Conservation (phyloP, 2,888 invertebrate species). For the Galerucella nymphaeae region DNA sequence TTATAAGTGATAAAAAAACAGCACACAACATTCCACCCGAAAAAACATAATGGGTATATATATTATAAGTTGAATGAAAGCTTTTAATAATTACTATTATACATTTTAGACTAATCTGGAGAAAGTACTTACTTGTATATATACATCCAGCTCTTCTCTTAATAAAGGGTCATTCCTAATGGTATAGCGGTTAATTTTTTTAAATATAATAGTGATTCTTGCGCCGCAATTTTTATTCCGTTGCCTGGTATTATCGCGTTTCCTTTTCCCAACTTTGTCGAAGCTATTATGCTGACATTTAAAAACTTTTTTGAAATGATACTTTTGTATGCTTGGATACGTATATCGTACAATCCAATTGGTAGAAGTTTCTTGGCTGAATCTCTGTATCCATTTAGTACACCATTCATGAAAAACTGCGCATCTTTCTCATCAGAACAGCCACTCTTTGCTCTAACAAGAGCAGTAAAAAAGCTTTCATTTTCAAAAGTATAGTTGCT, state of each 20-base stretch:
- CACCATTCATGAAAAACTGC: neutral
- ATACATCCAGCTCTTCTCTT: too few species aligned
- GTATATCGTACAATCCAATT: conserved; percentile 30
- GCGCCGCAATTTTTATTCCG: neutral
- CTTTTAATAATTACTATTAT: neutral
- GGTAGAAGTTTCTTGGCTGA: conserved; percentile 14
- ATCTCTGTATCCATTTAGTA: conserved; percentile 15
- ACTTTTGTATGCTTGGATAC: conserved; percentile 14
- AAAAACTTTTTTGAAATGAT: conserved; percentile 19
- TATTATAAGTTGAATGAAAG: neutral
- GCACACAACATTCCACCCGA: neutral
- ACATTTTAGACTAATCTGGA: neutral
- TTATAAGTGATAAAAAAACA: neutral
- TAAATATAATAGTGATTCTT: neutral
- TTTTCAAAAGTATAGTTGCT: too few species aligned
- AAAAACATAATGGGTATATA: neutral
- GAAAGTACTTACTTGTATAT: neutral
- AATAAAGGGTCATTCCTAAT: too few species aligned
- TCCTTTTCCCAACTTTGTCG: conserved; percentile 22
- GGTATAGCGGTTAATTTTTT: neutral
- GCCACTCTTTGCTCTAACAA: too few species aligned
- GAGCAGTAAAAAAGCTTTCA: too few species aligned
- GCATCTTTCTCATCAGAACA: too few species aligned
- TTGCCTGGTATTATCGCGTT: neutral
- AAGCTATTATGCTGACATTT: conserved; percentile 28